Percentiles rank a stretch among this genome's conserved stretches.
Conservation (phyloP, 1,140 invertebrate species). For the Drosophila parvula region DNA sequence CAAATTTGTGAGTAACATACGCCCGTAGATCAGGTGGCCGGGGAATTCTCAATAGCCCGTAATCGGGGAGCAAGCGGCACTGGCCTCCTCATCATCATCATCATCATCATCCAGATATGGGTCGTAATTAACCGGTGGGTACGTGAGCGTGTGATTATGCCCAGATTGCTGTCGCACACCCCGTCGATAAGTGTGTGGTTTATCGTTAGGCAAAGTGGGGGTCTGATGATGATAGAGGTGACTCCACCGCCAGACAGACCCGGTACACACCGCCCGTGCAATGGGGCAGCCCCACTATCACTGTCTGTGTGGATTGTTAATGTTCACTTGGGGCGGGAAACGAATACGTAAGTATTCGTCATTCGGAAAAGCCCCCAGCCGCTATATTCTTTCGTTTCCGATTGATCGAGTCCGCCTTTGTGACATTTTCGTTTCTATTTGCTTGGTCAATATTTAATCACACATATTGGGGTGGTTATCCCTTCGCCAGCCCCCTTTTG, state of each 20-base stretch:
- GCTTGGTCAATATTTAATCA: conserved; percentile 66
- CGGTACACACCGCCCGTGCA: not conserved
- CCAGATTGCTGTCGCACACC: conserved; percentile 32
- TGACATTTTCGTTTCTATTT: conserved; percentile 21
- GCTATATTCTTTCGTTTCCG: not conserved
- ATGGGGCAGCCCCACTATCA: conserved; percentile 24
- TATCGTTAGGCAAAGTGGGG: conserved; percentile 19
- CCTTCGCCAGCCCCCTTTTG: conserved; percentile 1
- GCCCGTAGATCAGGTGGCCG: conserved; percentile 14
- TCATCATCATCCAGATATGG: conserved; percentile 12
- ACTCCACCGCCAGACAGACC: not conserved
- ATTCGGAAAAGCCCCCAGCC: conserved; percentile 5
- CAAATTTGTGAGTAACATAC: conserved; percentile 39
- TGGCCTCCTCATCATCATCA: not conserved
- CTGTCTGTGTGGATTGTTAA: not conserved
- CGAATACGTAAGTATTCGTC: conserved; percentile 13
- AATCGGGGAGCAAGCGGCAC: conserved; percentile 10
- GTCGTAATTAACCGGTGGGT: conserved; percentile 17
- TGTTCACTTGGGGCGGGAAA: not conserved
- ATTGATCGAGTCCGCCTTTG: conserved; percentile 3
- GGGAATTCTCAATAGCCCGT: conserved; percentile 33
- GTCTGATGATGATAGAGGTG: not conserved
- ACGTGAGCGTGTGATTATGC: conserved; percentile 25
- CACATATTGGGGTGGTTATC: conserved; percentile 38
- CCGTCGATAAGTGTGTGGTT: conserved; percentile 21